Evolutionary conservation across 2,888 invertebrate genomes (phyloP).

Genomic region (Apamea anceps): DNA sequence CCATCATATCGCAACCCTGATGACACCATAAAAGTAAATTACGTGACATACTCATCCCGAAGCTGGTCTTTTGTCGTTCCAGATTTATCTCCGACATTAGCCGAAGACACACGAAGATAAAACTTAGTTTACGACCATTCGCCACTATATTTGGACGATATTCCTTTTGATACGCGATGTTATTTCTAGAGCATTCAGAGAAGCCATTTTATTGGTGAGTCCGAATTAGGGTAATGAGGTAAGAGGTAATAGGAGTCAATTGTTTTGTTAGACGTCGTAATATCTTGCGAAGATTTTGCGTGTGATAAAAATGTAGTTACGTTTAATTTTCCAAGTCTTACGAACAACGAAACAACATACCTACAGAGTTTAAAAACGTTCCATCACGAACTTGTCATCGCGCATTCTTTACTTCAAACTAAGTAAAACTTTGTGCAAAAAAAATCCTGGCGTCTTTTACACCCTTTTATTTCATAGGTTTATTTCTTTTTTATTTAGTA

Average conservation of each 20-base stretch:
- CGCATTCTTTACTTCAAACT: not conserved
- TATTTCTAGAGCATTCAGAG: constrained; percentile 63
- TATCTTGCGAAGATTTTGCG: constrained; percentile 22
- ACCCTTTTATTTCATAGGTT: not conserved
- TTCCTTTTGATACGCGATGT: constrained; percentile 63
- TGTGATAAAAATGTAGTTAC: constrained; percentile 15
- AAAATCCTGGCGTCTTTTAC: too few relatives aligned
- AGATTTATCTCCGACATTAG: constrained; percentile 70
- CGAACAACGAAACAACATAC: not conserved
- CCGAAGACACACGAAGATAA: constrained; percentile 68
- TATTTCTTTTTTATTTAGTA: not conserved
- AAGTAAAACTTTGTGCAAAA: not conserved
- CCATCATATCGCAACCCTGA: constrained; percentile 66
- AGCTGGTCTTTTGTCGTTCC: constrained; percentile 69
- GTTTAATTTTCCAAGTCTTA: not conserved
- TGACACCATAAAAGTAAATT: constrained; percentile 69
- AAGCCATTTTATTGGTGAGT: constrained; percentile 58
- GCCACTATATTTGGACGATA: constrained; percentile 68
- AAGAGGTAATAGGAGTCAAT: constrained; percentile 42
- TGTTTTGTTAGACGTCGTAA: constrained; percentile 33
- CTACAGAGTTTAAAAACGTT: not conserved
- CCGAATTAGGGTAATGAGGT: constrained; percentile 60
- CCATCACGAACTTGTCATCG: not conserved
- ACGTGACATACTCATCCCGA: constrained; percentile 64
- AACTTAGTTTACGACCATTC: constrained; percentile 69